Base-by-base conservation (phyloP, 2,797 vertebrate species). In the Phalloptychus januarius region DNA sequence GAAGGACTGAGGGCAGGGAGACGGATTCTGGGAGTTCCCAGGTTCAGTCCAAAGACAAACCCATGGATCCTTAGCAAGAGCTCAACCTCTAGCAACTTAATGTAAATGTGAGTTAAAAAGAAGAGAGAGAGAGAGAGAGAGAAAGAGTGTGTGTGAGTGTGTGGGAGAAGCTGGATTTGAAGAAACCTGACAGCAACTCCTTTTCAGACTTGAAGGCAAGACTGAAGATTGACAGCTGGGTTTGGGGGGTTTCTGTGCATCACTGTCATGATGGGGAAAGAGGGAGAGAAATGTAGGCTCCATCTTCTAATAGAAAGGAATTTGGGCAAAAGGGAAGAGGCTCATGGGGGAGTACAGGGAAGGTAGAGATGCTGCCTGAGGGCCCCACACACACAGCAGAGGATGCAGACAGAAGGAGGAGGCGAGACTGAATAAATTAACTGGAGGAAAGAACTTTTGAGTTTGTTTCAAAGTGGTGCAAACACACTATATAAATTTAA, bases 331-430 rank as follows among this genome's bases (percentile, higher is more conserved):
- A 74, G 46, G 79, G 71, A 82, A 90, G 83, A 82, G 12, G 76
- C 81, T 85, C 25, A 61, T 58, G 52, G 54, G 58, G 72, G 83
- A 79, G 90, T 83, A 83, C 87, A 82, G 78, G 82, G 78, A 91
- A 92, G 91, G 92, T 91, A 89, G 89, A 90, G 85, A 92, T 85
- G 84, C 79, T 92, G 92, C 93, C 93, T 85, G 80, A 80, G 92
- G 91, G 83, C 82, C 78, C 52, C 71, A 81, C 85, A 79, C 85
- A 79, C 15, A 42, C 48, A 23, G 79, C 91, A 44, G 38, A 28
- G 0, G 79, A 85, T 80, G 79, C 74, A 65, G 31, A 81, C 70
- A 61, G 76, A 76, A 61, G 7, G 72, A 20, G 42, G 31, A 20
- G 50, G 46, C 5, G 44, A 18, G 71, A 20, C 28, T 23, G 33